phyloP scores from a whole-genome alignment of 2,888 invertebrate genomes.

The Tubulanus polymorphus region DNA sequence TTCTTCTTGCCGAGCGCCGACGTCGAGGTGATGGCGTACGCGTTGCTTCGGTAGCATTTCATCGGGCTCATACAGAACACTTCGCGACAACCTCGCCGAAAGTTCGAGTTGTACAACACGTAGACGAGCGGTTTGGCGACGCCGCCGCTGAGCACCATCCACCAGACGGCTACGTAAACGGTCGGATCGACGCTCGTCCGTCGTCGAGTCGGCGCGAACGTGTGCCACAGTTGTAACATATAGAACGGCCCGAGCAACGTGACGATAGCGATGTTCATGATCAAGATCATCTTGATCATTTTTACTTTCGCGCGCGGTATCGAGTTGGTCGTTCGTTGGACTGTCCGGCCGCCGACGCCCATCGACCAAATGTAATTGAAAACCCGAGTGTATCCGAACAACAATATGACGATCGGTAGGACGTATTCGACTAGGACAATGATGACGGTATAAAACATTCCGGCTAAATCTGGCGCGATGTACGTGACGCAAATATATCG shows the following conservation, averaged over 20 bases:
- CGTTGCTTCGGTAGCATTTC: constrained; percentile 44
- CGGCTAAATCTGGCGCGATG: constrained; percentile 24
- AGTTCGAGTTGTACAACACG: constrained; percentile 44
- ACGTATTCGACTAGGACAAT: constrained; percentile 26
- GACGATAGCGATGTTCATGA: constrained; percentile 26
- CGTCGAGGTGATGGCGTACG: constrained; percentile 45
- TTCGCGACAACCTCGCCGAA: constrained; percentile 48
- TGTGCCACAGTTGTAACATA: constrained; percentile 27
- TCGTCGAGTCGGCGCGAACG: constrained; percentile 15
- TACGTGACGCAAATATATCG: constrained; percentile 27
- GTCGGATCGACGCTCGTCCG: constrained; percentile 13
- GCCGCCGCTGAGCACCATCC: constrained; percentile 25
- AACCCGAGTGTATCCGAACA: constrained; percentile 30
- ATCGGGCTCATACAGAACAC: constrained; percentile 47
- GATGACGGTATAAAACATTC: constrained; percentile 25
- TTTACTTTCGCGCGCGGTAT: constrained; percentile 47
- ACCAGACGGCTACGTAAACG: constrained; percentile 26
- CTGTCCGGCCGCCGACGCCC: constrained; percentile 22
- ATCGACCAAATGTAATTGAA: constrained; percentile 37
- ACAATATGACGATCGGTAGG: constrained; percentile 27
- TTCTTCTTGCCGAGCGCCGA: constrained; percentile 43
- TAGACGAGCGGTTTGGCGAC: constrained; percentile 41
- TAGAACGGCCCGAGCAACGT: constrained; percentile 28
- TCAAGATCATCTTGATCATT: constrained; percentile 46
- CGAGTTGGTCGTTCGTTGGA: constrained; percentile 37